Evolutionary conservation across 2,797 vertebrate genomes (phyloP).

Genomic region (Parauchenoglanis ngamensis): DNA sequence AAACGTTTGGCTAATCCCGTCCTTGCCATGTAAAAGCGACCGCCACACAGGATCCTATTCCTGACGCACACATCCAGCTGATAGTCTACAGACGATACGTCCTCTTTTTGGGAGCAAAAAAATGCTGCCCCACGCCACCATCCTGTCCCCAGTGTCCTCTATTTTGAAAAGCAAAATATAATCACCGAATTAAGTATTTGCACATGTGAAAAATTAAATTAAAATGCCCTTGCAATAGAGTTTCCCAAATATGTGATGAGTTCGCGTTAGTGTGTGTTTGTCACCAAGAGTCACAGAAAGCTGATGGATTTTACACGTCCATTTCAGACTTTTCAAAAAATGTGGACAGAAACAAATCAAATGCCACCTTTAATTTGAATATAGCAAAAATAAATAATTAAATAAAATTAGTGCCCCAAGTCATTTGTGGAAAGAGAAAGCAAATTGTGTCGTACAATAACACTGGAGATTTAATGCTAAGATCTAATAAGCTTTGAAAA

Average conservation of each 20-base stretch:
- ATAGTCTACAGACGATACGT: not conserved
- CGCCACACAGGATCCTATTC: not conserved
- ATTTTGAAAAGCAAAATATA: too few relatives aligned
- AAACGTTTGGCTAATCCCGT: not conserved
- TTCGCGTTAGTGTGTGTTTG: not conserved
- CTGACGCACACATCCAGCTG: not conserved
- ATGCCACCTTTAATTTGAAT: not conserved
- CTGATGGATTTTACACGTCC: not conserved
- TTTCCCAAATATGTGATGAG: too few relatives aligned
- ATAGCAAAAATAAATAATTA: not conserved
- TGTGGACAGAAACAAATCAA: not conserved
- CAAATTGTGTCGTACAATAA: constrained; percentile 48
- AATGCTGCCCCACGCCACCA: too few relatives aligned
- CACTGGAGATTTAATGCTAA: not conserved
- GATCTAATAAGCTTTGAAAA: constrained; percentile 11
- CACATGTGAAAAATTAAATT: not conserved
- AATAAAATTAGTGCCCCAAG: not conserved
- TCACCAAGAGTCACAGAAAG: not conserved
- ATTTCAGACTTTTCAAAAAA: not conserved
- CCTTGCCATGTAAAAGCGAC: not conserved
- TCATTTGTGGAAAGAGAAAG: constrained; percentile 11
- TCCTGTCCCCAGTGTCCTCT: too few relatives aligned
- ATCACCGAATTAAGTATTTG: not conserved
- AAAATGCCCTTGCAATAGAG: not conserved
- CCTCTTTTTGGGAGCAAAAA: not conserved